Percentiles rank a stretch among this genome's conserved stretches.
Conservation (phyloP, 1,140 invertebrate species). For the Lanistes nyassanus region DNA sequence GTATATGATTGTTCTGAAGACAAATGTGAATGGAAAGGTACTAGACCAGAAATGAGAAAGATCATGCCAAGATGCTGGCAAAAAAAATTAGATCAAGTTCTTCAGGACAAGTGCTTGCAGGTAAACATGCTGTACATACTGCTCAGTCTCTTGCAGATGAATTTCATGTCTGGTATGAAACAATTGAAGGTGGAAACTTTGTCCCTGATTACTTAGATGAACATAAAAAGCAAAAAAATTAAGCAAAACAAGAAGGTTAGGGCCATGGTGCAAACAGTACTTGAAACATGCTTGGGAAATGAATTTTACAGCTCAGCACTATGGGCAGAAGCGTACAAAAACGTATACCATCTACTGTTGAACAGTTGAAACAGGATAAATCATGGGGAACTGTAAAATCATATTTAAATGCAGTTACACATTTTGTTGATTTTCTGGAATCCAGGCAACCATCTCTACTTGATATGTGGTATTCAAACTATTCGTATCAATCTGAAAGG, state of each 20-base stretch:
- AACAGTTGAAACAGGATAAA: not conserved
- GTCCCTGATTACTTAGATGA: not conserved
- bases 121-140: not conserved
- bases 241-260: conserved; percentile 11
- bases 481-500: conserved; percentile 12
- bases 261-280: not conserved
- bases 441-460: not conserved
- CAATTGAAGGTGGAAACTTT: conserved; percentile 2
- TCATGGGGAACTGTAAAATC: conserved; percentile 17
- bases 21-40: conserved; percentile 7
- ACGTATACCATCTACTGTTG: not conserved
- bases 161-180: not conserved
- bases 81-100: not conserved
- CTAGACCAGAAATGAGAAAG: not conserved
- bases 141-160: not conserved
- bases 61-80: not conserved
- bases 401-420: conserved; percentile 1
- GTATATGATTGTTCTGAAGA: not conserved
- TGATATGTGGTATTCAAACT: not conserved
- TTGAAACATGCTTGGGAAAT: not conserved
- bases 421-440: conserved; percentile 6
- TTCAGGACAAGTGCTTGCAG: too few relatives aligned
- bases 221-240: not conserved
- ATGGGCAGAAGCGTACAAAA: not conserved
- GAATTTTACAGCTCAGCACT: not conserved